Conservation (phyloP, 2,113 vertebrate genomes). For the Chauna torquata region DNA sequence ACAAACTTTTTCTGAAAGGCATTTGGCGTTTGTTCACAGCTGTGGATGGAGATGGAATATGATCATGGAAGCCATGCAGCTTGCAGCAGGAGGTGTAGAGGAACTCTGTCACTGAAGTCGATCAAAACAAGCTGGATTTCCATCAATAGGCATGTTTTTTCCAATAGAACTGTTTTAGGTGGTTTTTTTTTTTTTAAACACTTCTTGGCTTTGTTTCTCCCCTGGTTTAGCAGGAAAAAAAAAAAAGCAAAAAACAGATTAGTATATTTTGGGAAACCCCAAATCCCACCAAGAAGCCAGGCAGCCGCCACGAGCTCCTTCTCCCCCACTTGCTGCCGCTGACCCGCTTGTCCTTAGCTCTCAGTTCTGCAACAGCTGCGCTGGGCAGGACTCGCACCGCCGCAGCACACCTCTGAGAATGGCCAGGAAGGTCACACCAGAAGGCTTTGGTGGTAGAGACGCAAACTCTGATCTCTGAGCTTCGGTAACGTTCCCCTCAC, state of each 20-base stretch:
- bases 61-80: not conserved
- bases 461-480: not conserved
- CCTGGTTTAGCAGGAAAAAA: not conserved
- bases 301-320: not conserved
- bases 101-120: not conserved
- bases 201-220: not conserved
- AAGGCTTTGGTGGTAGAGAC: not conserved
- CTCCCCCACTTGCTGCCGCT: not conserved
- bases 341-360: not conserved
- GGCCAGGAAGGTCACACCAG: not conserved
- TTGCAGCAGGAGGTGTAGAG: not conserved
- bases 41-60: not conserved
- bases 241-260: too few relatives aligned
- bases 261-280: too few relatives aligned
- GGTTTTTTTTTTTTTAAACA: too few relatives aligned
- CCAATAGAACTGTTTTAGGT: not conserved
- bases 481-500: not conserved
- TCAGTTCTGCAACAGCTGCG: too few relatives aligned
- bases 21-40: not conserved
- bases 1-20: not conserved
- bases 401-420: fast-evolving
- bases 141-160: not conserved
- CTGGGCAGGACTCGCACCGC: too few relatives aligned
- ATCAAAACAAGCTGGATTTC: not conserved
- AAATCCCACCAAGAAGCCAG: not conserved